Conservation (phyloP, 2,797 vertebrate species). For the Apogon hyalosoma region DNA sequence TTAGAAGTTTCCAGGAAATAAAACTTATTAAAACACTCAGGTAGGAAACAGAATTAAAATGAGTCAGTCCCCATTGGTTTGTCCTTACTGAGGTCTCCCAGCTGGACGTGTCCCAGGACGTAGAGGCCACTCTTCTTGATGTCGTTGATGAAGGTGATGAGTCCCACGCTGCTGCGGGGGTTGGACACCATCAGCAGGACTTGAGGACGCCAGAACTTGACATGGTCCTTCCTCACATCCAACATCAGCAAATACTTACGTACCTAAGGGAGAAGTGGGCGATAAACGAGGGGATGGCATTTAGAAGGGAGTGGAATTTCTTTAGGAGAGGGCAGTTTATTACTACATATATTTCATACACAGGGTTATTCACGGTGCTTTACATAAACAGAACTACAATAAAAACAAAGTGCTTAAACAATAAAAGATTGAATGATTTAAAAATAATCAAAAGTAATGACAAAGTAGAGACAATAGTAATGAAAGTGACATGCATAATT, state of each 20-base stretch:
- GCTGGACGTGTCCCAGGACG: constrained; percentile 86
- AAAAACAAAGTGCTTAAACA: too few species aligned
- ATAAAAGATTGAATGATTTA: too few species aligned
- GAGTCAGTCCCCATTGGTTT: neutral
- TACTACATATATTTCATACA: too few species aligned
- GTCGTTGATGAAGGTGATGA: constrained; percentile 88
- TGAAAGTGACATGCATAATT: too few species aligned
- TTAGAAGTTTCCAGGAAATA: neutral
- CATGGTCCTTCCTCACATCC: constrained; percentile 88
- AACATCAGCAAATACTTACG: constrained; percentile 89
- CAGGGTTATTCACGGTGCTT: too few species aligned
- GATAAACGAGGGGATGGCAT: neutral
- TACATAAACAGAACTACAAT: too few species aligned
- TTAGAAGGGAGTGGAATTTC: neutral
- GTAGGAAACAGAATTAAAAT: neutral
- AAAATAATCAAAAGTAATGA: too few species aligned
- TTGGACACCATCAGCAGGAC: constrained; percentile 88
- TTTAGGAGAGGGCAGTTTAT: too few species aligned
- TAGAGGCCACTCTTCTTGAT: constrained; percentile 90
- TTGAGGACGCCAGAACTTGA: constrained; percentile 91
- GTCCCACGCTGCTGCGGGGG: constrained; percentile 82
- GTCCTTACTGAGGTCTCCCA: constrained; percentile 85
- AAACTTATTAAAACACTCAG: neutral
- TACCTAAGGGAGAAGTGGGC: constrained; percentile 70
- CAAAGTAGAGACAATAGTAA: too few species aligned